Conservation (phyloP, 23 tunicate species). For the Styela clava region DNA sequence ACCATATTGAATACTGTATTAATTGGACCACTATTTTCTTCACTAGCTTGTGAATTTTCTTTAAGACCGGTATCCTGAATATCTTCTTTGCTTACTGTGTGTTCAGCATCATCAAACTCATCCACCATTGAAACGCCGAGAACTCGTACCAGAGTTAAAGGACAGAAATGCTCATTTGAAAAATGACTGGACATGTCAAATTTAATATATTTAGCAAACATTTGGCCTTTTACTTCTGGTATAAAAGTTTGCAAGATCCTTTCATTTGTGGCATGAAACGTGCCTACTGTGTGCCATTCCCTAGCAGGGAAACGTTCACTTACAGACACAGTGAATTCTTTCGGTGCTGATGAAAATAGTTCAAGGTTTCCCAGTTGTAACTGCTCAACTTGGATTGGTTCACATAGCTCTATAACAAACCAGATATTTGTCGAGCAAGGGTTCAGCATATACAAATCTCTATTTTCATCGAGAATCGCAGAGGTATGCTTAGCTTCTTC, state of each 20-base stretch:
- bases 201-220: conserved; percentile 92
- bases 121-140: conserved; percentile 96
- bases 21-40: conserved; percentile 40
- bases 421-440: conserved; percentile 75
- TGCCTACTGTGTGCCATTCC: conserved; percentile 74
- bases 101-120: conserved; percentile 66
- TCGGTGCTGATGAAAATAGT: conserved; percentile 79
- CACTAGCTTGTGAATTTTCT: neutral
- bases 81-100: conserved; percentile 15
- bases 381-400: conserved; percentile 90
- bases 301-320: conserved; percentile 90
- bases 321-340: conserved; percentile 57
- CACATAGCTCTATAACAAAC: conserved; percentile 90
- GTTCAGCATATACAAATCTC: conserved; percentile 87
- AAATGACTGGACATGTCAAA: conserved; percentile 91
- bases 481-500: conserved; percentile 74
- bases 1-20: conserved; percentile 61
- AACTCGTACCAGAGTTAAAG: conserved; percentile 74
- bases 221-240: conserved; percentile 37
- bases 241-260: conserved; percentile 66
- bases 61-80: neutral
- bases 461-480: conserved; percentile 84
- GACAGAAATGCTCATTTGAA: conserved; percentile 94
- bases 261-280: conserved; percentile 76
- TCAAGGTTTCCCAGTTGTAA: conserved; percentile 80